phyloP scores from a whole-genome alignment of 2,113 vertebrate species.

The Entelurus aequoreus region DNA sequence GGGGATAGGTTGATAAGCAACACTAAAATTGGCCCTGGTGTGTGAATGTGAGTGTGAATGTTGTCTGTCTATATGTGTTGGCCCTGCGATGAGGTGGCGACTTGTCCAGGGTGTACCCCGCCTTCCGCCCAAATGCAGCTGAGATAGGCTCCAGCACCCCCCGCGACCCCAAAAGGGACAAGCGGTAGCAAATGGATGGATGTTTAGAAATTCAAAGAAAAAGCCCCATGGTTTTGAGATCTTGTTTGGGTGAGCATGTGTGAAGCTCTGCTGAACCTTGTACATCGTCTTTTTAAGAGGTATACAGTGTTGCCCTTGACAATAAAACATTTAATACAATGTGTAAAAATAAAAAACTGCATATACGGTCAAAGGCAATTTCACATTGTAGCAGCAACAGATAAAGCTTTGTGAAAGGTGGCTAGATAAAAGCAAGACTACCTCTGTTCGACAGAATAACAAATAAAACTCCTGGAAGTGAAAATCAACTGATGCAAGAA shows the following conservation, averaged over 20 bases:
- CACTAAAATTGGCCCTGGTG: too few species aligned
- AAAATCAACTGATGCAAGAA: slow-evolving; percentile 11
- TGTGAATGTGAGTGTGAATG: too few species aligned
- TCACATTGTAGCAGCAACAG: slow-evolving; percentile 8
- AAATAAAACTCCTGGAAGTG: slow-evolving; percentile 16
- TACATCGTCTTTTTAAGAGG: slow-evolving; percentile 1
- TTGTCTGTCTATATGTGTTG: too few species aligned
- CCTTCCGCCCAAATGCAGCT: too few species aligned
- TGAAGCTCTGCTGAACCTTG: neutral
- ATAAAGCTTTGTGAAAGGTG: slow-evolving; percentile 6
- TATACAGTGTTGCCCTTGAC: slow-evolving; percentile 24
- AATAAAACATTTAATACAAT: slow-evolving; percentile 33
- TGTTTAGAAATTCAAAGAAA: too few species aligned
- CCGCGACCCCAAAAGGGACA: too few species aligned
- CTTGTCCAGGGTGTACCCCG: too few species aligned
- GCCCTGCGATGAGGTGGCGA: too few species aligned
- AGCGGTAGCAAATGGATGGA: too few species aligned
- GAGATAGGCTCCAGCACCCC: too few species aligned
- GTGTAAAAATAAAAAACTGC: slow-evolving; percentile 25
- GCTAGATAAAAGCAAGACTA: slow-evolving; percentile 16
- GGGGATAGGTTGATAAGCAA: too few species aligned
- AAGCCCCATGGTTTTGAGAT: too few species aligned
- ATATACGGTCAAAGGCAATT: slow-evolving; percentile 14
- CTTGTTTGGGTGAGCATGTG: neutral
- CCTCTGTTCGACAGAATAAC: slow-evolving; percentile 14